Percentiles rank a stretch among this genome's conserved stretches.
Evolutionary conservation across 1,140 invertebrate genomes (phyloP).

Genomic region (Pseudoatta argentina): DNA sequence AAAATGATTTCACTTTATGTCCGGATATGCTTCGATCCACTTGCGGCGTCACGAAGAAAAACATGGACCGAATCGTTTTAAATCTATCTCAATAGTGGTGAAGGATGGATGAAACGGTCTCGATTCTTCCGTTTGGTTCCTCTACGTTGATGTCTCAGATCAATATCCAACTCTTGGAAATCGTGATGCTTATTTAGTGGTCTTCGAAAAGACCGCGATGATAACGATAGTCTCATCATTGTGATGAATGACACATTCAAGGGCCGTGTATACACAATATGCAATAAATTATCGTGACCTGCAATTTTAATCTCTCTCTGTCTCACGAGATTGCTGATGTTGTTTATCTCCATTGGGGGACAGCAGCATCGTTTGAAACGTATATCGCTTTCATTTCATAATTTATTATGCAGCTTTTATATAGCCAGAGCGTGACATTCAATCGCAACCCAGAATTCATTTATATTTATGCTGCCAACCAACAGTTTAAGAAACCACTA

Average conservation of each 20-base stretch:
- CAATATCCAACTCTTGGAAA: slow-evolving; percentile 76
- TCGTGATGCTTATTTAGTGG: slow-evolving; percentile 14
- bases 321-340: neutral
- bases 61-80: neutral
- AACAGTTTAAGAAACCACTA: no score
- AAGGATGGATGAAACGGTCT: slow-evolving; percentile 27
- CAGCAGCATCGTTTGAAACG: neutral
- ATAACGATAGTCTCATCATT: slow-evolving; percentile 4
- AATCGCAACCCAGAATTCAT: neutral
- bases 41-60: neutral
- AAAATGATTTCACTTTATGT: no score
- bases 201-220: neutral
- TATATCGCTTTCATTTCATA: neutral
- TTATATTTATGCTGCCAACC: neutral
- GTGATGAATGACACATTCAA: slow-evolving; percentile 10
- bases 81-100: neutral
- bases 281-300: slow-evolving; percentile 5
- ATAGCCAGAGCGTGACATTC: neutral
- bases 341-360: slow-evolving; percentile 3
- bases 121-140: slow-evolving; percentile 32
- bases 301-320: slow-evolving; percentile 10
- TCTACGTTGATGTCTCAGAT: slow-evolving; percentile 76
- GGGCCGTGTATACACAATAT: slow-evolving; percentile 1
- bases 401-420: neutral
- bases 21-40: no score